These are phyloP conservation scores for Cryptomyrus ogoouensis DNA, from an alignment of 2,113 vertebrate species.

Conservation along the genomic window DNA sequence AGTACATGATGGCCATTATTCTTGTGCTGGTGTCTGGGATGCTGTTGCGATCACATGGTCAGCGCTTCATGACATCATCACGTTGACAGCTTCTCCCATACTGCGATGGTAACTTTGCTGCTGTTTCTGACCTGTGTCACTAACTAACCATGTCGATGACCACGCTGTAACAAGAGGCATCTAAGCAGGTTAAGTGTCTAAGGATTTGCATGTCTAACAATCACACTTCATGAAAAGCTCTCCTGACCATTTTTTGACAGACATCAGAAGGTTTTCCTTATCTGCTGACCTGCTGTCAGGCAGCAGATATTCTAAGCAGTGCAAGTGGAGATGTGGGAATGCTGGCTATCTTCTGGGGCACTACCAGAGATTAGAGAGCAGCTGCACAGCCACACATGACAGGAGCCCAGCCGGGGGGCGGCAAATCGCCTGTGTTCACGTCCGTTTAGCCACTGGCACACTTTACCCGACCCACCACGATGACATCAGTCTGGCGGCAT, in stretches of 20 bases:
- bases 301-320: constrained; percentile 1
- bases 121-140: background rate
- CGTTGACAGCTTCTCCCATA: background rate
- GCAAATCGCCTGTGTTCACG: constrained; percentile 26
- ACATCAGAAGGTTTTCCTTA: background rate
- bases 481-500: constrained; percentile 34
- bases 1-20: background rate
- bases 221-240: background rate
- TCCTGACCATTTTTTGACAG: background rate
- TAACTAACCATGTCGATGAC: background rate
- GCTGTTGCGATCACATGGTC: background rate
- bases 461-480: constrained; percentile 12
- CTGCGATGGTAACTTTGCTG: background rate
- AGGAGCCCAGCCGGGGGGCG: background rate
- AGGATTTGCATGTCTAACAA: background rate
- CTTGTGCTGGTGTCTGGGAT: background rate
- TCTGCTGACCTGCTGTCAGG: background rate
- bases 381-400: constrained; percentile 21
- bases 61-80: background rate
- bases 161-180: background rate
- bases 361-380: constrained; percentile 18
- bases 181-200: background rate
- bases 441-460: constrained; percentile 17
- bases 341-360: constrained; percentile 17
- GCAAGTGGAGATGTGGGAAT: constrained; percentile 26